Conservation (phyloP, 2,113 vertebrate genomes). For the Syrmaticus mikado region DNA sequence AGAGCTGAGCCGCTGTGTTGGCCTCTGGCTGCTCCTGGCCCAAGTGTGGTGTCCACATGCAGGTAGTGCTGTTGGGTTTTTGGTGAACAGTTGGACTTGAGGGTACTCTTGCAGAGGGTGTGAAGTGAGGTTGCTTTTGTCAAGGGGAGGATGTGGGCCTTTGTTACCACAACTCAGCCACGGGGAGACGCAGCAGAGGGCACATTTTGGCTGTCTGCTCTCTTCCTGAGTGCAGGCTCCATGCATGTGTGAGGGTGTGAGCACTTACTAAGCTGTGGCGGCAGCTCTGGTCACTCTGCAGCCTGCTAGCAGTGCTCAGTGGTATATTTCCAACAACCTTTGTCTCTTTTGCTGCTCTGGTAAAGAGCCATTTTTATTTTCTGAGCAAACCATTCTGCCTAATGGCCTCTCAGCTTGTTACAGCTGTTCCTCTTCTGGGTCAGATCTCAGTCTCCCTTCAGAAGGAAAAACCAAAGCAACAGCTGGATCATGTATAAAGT, state of each 20-base stretch:
- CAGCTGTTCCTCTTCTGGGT: background rate
- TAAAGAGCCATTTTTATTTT: background rate
- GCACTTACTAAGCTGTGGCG: background rate
- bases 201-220: background rate
- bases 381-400: background rate
- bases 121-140: background rate
- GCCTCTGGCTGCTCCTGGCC: background rate
- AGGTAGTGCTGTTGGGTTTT: background rate
- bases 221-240: background rate
- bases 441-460: background rate
- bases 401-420: background rate
- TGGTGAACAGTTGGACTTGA: background rate
- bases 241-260: accelerated
- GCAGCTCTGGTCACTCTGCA: background rate
- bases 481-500: background rate
- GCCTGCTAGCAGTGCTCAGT: background rate
- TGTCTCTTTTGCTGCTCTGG: background rate
- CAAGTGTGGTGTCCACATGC: background rate
- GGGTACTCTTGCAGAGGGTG: background rate
- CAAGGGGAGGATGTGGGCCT: background rate
- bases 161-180: accelerated
- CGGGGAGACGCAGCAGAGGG: background rate
- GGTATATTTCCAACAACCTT: background rate
- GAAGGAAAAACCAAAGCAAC: background rate
- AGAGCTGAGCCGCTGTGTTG: background rate